These are phyloP conservation scores for Pampusana beccarii DNA, from an alignment of 2,113 vertebrate species.

Conservation along the genomic window DNA sequence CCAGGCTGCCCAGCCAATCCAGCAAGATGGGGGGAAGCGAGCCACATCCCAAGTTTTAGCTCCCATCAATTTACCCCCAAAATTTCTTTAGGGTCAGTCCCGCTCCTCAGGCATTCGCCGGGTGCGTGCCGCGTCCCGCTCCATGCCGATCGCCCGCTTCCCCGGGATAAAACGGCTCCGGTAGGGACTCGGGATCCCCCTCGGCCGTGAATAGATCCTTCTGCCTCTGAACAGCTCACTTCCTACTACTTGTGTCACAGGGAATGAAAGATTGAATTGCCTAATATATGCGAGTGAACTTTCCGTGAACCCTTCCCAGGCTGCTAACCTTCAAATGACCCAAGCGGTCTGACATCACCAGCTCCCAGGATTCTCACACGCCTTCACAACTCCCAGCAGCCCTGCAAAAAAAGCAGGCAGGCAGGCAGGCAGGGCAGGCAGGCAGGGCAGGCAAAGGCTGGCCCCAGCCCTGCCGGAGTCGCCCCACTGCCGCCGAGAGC, in stretches of 20 bases:
- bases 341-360: constrained; percentile 94
- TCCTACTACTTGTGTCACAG: constrained; percentile 96
- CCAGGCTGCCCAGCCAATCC: constrained; percentile 80
- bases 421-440: not conserved
- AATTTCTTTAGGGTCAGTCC: constrained; percentile 60
- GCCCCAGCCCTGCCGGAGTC: not conserved
- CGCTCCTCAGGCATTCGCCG: constrained; percentile 25
- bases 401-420: constrained; percentile 62
- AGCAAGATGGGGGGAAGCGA: constrained; percentile 76
- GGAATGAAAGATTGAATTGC: constrained; percentile 97
- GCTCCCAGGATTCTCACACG: constrained; percentile 85
- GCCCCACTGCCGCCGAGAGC: not conserved
- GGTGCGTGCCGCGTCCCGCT: constrained; percentile 36
- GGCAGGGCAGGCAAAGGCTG: not conserved
- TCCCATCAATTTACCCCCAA: constrained; percentile 34
- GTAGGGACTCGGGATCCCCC: constrained; percentile 73
- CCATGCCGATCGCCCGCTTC: constrained; percentile 55
- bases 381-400: constrained; percentile 83
- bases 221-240: constrained; percentile 89
- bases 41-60: constrained; percentile 73
- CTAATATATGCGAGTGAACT: constrained; percentile 99
- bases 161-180: constrained; percentile 63
- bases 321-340: constrained; percentile 99
- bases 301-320: constrained; percentile 96
- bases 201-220: constrained; percentile 85